These are phyloP conservation scores for Etheostoma perlongum DNA, from an alignment of 2,797 vertebrate species.

Conservation along the genomic window DNA sequence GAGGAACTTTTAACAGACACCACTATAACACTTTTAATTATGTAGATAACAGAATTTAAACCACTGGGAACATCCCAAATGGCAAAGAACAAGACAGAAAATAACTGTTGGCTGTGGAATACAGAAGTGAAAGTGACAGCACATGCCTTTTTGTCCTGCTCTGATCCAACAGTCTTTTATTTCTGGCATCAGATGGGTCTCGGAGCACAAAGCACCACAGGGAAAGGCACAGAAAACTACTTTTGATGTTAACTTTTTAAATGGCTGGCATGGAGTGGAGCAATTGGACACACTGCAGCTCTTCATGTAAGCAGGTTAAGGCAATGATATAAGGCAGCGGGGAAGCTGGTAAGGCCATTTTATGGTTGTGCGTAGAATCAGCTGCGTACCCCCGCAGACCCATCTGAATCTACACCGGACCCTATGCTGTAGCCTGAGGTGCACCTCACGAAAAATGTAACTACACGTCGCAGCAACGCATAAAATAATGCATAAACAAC, in stretches of 20 bases:
- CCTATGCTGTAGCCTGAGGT: no score
- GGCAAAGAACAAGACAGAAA: background rate
- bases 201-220: conserved; percentile 29
- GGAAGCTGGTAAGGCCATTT: background rate
- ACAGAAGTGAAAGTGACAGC: conserved; percentile 65
- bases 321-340: background rate
- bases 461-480: no score
- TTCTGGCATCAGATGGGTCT: conserved; percentile 53
- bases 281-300: conserved; percentile 10
- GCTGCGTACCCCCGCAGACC: no score
- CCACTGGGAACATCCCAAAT: conserved; percentile 6
- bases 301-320: conserved; percentile 14
- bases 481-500: no score
- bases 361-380: no score
- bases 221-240: conserved; percentile 21
- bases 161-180: conserved; percentile 38
- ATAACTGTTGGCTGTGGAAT: conserved; percentile 5
- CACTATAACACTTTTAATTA: background rate
- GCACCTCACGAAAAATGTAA: no score
- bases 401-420: no score
- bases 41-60: conserved; percentile 2
- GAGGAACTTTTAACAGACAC: no score
- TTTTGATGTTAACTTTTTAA: conserved; percentile 63
- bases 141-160: conserved; percentile 27
- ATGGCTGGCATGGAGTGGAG: conserved; percentile 46